phyloP scores from a whole-genome alignment of 1,140 invertebrate genomes.

The Drosophila micromelanica region DNA sequence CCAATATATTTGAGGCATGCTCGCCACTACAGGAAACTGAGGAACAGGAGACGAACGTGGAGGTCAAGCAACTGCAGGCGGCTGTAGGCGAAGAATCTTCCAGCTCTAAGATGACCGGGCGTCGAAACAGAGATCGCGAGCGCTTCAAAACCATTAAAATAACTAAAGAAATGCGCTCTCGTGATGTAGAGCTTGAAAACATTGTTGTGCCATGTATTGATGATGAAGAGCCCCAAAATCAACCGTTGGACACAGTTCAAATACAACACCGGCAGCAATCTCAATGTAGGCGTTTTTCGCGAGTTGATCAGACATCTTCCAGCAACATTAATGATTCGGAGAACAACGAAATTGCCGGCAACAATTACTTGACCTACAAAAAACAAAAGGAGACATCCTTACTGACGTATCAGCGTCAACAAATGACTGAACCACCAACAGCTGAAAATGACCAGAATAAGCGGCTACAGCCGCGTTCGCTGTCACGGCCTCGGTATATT shows the following conservation, averaged over 20 bases:
- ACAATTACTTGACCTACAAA: constrained; percentile 76
- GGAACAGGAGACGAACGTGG: constrained; percentile 8
- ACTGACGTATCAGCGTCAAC: constrained; percentile 40
- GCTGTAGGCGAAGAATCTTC: constrained; percentile 41
- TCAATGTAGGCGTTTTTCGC: constrained; percentile 49
- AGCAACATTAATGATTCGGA: constrained; percentile 35
- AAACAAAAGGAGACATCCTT: constrained; percentile 71
- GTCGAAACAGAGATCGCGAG: constrained; percentile 75
- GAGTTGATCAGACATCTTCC: constrained; percentile 50
- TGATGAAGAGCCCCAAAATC: constrained; percentile 13
- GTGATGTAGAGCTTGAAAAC: constrained; percentile 53
- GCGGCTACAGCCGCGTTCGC: constrained; percentile 55
- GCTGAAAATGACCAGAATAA: constrained; percentile 1
- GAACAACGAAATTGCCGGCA: constrained; percentile 29
- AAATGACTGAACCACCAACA: constrained; percentile 14
- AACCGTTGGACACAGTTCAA: constrained; percentile 8
- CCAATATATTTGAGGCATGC: constrained; percentile 12
- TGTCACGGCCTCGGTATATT: constrained; percentile 78
- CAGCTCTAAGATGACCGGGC: constrained; percentile 66
- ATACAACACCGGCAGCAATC: constrained; percentile 28
- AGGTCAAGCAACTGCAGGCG: constrained; percentile 1
- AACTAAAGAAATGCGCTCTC: constrained; percentile 59
- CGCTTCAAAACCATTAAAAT: constrained; percentile 84
- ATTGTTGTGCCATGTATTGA: constrained; percentile 44
- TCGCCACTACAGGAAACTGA: constrained; percentile 20